Conservation (phyloP, 53 echinoderm and acorn worm species). For the Luidia sarsii region DNA sequence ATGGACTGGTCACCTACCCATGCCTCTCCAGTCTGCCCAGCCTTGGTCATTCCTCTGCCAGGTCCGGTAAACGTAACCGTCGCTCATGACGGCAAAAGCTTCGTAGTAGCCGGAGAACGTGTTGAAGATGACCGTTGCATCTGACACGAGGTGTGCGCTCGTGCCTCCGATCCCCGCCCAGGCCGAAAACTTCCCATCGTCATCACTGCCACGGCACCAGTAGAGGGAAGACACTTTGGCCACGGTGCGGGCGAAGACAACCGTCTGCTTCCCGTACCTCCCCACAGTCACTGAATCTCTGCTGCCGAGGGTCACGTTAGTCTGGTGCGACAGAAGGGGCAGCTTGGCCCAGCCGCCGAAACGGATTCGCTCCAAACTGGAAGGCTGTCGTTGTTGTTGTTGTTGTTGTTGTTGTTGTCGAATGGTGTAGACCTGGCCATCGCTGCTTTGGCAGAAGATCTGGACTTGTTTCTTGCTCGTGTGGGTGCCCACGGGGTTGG, state of each 20-base stretch:
- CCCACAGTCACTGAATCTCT: slow-evolving; percentile 48
- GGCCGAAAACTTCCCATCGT: not conserved
- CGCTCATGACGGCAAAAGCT: slow-evolving; percentile 64
- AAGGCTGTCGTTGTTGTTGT: too few relatives aligned
- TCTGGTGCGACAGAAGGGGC: slow-evolving; percentile 4
- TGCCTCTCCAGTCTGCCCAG: slow-evolving; percentile 65
- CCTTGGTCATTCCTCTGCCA: slow-evolving; percentile 70
- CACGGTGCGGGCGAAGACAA: slow-evolving; percentile 64
- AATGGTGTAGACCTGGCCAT: slow-evolving; percentile 71
- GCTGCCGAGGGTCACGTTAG: not conserved
- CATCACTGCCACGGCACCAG: slow-evolving; percentile 43
- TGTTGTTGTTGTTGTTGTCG: slow-evolving; percentile 46
- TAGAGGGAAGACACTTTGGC: slow-evolving; percentile 34
- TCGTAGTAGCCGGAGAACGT: slow-evolving; percentile 66
- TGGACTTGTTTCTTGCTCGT: slow-evolving; percentile 32
- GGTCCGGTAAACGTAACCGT: slow-evolving; percentile 58
- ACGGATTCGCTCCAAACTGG: too few relatives aligned
- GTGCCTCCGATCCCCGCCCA: slow-evolving; percentile 57
- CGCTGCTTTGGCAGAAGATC: slow-evolving; percentile 58
- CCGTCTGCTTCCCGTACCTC: slow-evolving; percentile 37
- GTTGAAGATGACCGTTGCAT: slow-evolving; percentile 64
- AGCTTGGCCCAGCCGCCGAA: slow-evolving; percentile 62
- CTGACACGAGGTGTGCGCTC: slow-evolving; percentile 36
- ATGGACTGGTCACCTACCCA: slow-evolving; percentile 47
- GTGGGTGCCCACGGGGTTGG: slow-evolving; percentile 55